Percentiles rank a stretch among this genome's conserved stretches.
Conservation (phyloP, 92 coral and sea anemone species). For the Ricordea florida region DNA sequence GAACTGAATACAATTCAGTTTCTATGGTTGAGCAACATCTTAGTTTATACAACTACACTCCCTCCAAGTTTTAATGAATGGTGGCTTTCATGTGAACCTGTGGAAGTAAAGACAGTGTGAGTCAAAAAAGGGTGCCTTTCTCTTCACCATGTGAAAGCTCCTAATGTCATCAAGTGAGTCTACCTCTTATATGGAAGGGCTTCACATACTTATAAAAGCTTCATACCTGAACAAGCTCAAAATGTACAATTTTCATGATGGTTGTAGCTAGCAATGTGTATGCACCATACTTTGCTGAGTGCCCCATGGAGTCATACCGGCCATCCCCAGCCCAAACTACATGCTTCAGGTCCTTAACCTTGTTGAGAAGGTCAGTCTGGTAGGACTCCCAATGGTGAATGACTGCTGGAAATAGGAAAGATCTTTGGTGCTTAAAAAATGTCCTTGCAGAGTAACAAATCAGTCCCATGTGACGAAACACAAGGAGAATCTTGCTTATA, state of each 20-base stretch:
- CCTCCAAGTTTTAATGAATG: too few relatives aligned
- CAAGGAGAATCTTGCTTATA: conserved; percentile 7
- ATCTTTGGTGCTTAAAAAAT: conserved; percentile 36
- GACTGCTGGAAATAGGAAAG: conserved; percentile 27
- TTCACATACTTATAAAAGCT: not conserved
- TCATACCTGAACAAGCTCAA: not conserved
- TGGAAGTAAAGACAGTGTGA: too few relatives aligned
- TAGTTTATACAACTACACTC: too few relatives aligned
- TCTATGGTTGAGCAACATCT: too few relatives aligned
- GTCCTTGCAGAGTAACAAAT: conserved; percentile 15
- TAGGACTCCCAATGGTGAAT: conserved; percentile 26
- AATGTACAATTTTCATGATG: not conserved
- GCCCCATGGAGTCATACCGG: too few relatives aligned
- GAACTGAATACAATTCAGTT: too few relatives aligned
- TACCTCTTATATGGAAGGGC: not conserved
- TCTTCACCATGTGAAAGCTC: too few relatives aligned
- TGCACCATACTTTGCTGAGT: conserved; percentile 33
- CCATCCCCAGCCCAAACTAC: conserved; percentile 60
- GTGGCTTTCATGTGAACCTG: too few relatives aligned
- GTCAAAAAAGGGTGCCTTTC: too few relatives aligned
- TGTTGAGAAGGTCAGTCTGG: conserved; percentile 6
- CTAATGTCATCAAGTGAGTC: too few relatives aligned
- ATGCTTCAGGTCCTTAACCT: not conserved
- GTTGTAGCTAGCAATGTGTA: conserved; percentile 4
- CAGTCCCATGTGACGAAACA: conserved; percentile 7